Base-by-base conservation (phyloP, 2,113 vertebrate genomes). In the Pachycephala philippinensis region DNA sequence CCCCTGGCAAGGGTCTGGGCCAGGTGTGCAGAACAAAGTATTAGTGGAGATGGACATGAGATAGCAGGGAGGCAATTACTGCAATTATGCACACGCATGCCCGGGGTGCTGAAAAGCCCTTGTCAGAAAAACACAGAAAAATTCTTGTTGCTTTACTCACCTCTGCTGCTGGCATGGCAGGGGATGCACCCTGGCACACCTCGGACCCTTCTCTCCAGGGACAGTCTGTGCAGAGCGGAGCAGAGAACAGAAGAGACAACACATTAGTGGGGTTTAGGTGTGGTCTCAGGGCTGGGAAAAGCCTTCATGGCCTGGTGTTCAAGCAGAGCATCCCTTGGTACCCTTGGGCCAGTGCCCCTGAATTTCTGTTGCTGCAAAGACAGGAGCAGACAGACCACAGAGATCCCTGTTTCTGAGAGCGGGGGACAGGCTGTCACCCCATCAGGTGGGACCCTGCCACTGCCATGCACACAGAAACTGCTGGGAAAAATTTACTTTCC, bases 381-480 rank as follows among this genome's bases (percentile, higher is more conserved):
- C 28, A n/a, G 59, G 40, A 66, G 28, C 1, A 2, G 53, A 37
- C 57, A 70, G 2, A 6, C 18, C 3, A 1, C 27, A 42, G 30
- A 61, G 20, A 10, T 47, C 22, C n/a, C 53, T 26, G 2, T 77
- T 61, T 63, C 53, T 45, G 63, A 57, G 24, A 37, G 56, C n/a
- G 1, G 1, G 19, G n/a, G 12, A 65, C 27, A 19, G 39, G 57
- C 63, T 54, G 28, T 16, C 27, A 11, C 44, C 17, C 13, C 1
- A 3, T 7, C 0, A 0, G 19, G 10, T 16, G 15, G 10, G 66
- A n/a, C 33, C 11, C 45, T 81, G 26, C 26, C 31, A 6, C 27
- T 9, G 12, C n/a, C 72, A 49, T 13, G 8, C 40, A 21, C 39
- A 49, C 17, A 70, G 54, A 70, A 31, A 37, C 23, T 50, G 11